Percentiles rank a stretch among this genome's conserved stretches.
These are phyloP conservation scores for Toxotes lorentzi DNA, from an alignment of 2,797 vertebrate species.

Conservation along the genomic window DNA sequence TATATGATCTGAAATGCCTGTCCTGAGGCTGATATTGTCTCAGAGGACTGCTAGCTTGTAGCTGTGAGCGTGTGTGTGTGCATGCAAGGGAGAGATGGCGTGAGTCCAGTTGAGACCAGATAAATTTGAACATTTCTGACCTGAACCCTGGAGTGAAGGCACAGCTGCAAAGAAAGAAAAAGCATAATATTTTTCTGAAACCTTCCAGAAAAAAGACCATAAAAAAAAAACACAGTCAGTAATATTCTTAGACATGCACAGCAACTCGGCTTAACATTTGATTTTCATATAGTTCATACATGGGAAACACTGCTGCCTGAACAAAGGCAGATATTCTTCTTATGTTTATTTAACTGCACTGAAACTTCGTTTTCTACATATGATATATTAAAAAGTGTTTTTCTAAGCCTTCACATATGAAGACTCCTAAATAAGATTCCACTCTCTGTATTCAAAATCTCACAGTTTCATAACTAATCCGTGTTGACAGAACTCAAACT, in stretches of 20 bases:
- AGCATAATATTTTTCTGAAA: slow-evolving; percentile 18
- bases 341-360: background rate
- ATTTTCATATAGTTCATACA: background rate
- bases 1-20: no score
- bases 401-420: background rate
- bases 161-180: slow-evolving; percentile 16
- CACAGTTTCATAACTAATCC: background rate
- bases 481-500: slow-evolving; percentile 1
- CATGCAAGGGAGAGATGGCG: background rate
- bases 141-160: background rate
- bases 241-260: background rate
- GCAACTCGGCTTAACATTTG: background rate
- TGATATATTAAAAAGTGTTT: background rate
- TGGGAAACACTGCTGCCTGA: background rate
- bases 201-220: no score
- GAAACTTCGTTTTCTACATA: background rate
- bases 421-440: background rate
- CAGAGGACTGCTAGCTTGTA: background rate
- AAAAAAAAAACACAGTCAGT: background rate
- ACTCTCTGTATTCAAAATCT: background rate
- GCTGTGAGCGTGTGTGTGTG: background rate
- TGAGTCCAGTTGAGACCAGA: slow-evolving; percentile 4
- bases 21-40: background rate
- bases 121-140: slow-evolving; percentile 7
- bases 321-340: background rate